A percentile compares a stretch with the other conserved stretches of the same genome.
Conservation (phyloP, 2,113 vertebrate species). For the Mobula hypostoma region DNA sequence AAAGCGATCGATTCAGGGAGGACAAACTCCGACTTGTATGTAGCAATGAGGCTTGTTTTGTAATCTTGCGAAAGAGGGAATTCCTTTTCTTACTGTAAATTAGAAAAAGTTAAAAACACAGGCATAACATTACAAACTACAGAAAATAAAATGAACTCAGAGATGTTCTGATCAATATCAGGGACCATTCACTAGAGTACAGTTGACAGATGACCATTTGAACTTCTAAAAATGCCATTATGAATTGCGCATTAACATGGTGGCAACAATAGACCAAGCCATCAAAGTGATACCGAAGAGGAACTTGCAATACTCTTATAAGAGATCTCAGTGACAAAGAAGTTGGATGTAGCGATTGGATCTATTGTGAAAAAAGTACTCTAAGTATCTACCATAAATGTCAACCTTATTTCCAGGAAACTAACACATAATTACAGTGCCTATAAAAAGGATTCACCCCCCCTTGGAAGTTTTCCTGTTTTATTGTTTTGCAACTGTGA, state of each 20-base stretch:
- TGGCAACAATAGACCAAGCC: too few species aligned
- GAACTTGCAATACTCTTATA: neutral
- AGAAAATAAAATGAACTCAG: neutral
- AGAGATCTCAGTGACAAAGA: neutral
- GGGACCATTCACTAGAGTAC: neutral
- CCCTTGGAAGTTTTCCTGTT: too few species aligned
- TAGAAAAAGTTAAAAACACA: constrained; percentile 6
- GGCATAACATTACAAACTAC: neutral
- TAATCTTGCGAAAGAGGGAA: constrained; percentile 87
- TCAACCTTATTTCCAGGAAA: neutral
- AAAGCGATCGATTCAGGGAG: constrained; percentile 87
- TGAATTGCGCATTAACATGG: neutral
- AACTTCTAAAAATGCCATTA: neutral
- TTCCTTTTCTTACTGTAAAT: constrained; percentile 74
- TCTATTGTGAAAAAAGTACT: neutral
- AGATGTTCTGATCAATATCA: neutral
- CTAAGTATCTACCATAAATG: neutral
- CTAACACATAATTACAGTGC: neutral
- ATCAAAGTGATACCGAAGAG: too few species aligned
- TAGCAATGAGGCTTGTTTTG: constrained; percentile 83
- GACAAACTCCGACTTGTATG: constrained; percentile 92
- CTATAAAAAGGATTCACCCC: too few species aligned
- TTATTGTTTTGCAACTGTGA: too few species aligned
- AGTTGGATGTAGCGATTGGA: neutral
- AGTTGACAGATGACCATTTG: neutral